phyloP scores from a whole-genome alignment of 2,113 vertebrate genomes.

The Mormyrus iriodes region DNA sequence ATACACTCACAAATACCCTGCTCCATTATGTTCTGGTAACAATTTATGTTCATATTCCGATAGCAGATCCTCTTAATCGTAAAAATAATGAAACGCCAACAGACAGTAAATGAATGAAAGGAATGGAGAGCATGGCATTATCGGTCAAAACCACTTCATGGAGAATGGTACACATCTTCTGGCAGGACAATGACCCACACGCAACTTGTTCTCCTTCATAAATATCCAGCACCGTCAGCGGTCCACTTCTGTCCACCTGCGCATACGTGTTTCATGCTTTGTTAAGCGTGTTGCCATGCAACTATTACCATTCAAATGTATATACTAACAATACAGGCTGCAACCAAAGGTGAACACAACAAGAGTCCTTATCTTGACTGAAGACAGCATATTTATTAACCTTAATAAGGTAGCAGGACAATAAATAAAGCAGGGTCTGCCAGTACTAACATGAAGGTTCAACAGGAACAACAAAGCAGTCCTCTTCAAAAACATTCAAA shows the following conservation, averaged over 20 bases:
- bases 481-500: not conserved
- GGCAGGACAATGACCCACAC: not conserved
- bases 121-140: not conserved
- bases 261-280: not conserved
- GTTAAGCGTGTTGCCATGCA: not conserved
- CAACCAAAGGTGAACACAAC: not conserved
- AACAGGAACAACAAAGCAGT: not conserved
- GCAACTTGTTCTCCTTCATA: not conserved
- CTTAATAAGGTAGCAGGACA: not conserved
- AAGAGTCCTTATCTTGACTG: not conserved
- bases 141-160: not conserved
- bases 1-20: not conserved
- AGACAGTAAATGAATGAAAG: not conserved
- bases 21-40: not conserved
- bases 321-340: not conserved
- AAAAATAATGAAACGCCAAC: not conserved
- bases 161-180: not conserved
- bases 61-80: not conserved
- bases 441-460: not conserved
- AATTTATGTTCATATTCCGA: not conserved
- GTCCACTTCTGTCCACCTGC: not conserved
- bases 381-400: not conserved
- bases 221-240: not conserved
- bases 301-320: not conserved
- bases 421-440: not conserved